Conservation (phyloP, 2,888 invertebrate species). For the Ichneumoninae sp. region DNA sequence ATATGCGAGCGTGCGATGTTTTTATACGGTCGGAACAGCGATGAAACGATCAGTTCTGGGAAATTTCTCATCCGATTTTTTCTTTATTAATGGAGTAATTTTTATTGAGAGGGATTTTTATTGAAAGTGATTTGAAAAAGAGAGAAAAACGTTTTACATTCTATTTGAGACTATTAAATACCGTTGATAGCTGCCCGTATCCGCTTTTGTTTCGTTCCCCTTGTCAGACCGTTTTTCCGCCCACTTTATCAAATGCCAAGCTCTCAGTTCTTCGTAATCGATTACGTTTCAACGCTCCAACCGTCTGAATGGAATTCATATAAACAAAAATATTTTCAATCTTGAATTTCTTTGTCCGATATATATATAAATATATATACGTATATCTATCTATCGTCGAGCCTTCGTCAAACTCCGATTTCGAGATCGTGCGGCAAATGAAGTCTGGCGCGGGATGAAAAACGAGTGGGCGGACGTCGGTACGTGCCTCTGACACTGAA, state of each 20-base stretch:
- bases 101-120: neutral
- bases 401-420: constrained; percentile 45
- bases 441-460: constrained; percentile 17
- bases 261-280: neutral
- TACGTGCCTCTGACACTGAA: constrained; percentile 53
- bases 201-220: neutral
- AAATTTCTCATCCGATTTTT: neutral
- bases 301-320: neutral
- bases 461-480: neutral
- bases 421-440: constrained; percentile 53
- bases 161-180: neutral
- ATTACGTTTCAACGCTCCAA: neutral
- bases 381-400: constrained; percentile 18
- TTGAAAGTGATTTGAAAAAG: neutral
- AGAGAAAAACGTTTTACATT: neutral
- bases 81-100: neutral
- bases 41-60: neutral
- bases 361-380: neutral
- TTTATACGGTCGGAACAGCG: neutral
- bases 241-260: neutral
- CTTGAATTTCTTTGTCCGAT: no score
- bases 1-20: neutral
- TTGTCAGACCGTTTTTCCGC: neutral
- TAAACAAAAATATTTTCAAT: no score
- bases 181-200: neutral